These are phyloP conservation scores for Scomberomorus guttatus DNA, from an alignment of 2,797 vertebrate genomes.

Conservation along the genomic window DNA sequence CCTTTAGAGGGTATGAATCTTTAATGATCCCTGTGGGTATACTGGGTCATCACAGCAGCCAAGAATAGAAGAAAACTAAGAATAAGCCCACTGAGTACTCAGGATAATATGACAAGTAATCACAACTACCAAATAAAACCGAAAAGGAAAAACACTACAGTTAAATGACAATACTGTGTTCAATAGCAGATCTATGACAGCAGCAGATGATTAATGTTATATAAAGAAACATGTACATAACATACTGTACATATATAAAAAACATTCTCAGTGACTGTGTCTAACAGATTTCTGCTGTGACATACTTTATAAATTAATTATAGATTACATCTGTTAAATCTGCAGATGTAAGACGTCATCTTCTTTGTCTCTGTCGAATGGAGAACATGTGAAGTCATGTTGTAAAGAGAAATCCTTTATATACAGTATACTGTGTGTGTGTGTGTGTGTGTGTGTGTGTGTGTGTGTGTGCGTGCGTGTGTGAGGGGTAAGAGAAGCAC, in stretches of 20 bases:
- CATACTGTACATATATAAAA: not conserved
- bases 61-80: constrained; percentile 30
- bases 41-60: not conserved
- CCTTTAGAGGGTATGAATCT: constrained; percentile 2
- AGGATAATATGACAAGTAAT: not conserved
- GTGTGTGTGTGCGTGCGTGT: not conserved
- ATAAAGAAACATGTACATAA: not conserved
- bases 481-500: not conserved
- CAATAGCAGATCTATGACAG: not conserved
- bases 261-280: not conserved
- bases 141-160: not conserved
- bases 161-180: not conserved
- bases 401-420: constrained; percentile 27
- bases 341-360: constrained; percentile 10
- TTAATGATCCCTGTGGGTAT: constrained; percentile 20
- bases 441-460: constrained; percentile 3
- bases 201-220: not conserved
- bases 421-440: constrained; percentile 19
- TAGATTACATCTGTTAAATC: not conserved
- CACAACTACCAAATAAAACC: not conserved
- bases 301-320: not conserved
- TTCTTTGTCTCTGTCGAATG: constrained; percentile 26
- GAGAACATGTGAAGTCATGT: constrained; percentile 39
- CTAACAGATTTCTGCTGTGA: not conserved
- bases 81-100: constrained; percentile 3